Percentiles rank a stretch among this genome's conserved stretches.
phyloP scores from a whole-genome alignment of 2,888 invertebrate genomes.

The Scotopteryx bipunctaria region DNA sequence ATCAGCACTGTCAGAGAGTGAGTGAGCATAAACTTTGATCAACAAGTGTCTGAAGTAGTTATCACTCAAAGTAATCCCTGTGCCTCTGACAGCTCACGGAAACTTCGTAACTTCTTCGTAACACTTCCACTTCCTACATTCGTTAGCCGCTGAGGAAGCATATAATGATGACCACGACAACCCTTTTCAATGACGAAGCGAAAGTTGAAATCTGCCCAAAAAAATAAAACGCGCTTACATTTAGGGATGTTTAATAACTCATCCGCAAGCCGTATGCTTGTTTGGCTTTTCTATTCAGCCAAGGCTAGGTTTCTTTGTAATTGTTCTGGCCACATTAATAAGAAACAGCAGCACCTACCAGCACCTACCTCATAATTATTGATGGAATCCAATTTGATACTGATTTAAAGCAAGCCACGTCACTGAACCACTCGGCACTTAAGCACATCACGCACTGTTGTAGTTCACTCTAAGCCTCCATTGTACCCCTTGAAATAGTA shows the following conservation, averaged over 20 bases:
- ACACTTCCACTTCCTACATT: slow-evolving; percentile 3
- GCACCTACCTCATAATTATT: slow-evolving; percentile 64
- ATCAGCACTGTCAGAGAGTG: not conserved
- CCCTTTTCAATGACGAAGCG: not conserved
- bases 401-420: slow-evolving; percentile 44
- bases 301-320: too few relatives aligned
- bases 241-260: too few relatives aligned
- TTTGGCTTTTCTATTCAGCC: too few relatives aligned
- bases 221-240: too few relatives aligned
- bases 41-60: slow-evolving; percentile 54
- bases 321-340: too few relatives aligned
- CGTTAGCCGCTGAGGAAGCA: not conserved
- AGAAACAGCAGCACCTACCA: not conserved
- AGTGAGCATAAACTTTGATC: slow-evolving; percentile 35
- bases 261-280: too few relatives aligned
- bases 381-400: slow-evolving; percentile 73
- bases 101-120: slow-evolving; percentile 31
- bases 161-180: not conserved
- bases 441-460: slow-evolving; percentile 42
- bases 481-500: slow-evolving; percentile 19
- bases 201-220: too few relatives aligned
- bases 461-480: slow-evolving; percentile 36
- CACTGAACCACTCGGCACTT: slow-evolving; percentile 48
- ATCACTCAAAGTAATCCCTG: slow-evolving; percentile 47
- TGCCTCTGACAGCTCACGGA: slow-evolving; percentile 45